A percentile compares a stretch with the other conserved stretches of the same genome.
Conservation (phyloP, 2,797 vertebrate genomes). For the Erithacus rubecula region DNA sequence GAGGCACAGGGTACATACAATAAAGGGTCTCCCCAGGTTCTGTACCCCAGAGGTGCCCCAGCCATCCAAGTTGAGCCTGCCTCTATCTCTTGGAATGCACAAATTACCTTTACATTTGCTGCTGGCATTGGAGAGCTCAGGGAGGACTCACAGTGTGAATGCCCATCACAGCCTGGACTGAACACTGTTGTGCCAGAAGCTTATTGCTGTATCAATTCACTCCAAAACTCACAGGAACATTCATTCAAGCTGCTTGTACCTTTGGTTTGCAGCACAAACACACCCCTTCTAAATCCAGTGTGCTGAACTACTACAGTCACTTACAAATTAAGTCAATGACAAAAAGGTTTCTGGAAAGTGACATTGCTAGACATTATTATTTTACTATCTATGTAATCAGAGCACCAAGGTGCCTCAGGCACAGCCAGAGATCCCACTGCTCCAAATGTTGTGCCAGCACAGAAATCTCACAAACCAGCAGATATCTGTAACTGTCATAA, state of each 20-base stretch:
- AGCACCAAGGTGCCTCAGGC: neutral
- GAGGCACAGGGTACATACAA: neutral
- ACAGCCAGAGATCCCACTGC: slow-evolving; percentile 23
- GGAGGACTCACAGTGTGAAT: neutral
- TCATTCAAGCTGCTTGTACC: neutral
- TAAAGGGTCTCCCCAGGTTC: neutral
- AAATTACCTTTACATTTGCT: neutral
- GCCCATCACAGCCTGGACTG: neutral
- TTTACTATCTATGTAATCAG: neutral
- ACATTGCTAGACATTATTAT: neutral
- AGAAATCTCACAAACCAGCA: slow-evolving; percentile 10
- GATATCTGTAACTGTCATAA: neutral
- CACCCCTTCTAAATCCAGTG: neutral
- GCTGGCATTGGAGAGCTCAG: neutral
- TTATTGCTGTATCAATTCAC: neutral
- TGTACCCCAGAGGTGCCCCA: neutral
- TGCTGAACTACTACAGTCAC: neutral
- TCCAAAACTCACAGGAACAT: neutral
- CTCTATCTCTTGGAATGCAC: neutral
- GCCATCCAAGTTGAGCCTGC: neutral
- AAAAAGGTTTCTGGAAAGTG: slow-evolving; percentile 22
- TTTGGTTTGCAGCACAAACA: neutral
- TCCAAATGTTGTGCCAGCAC: neutral
- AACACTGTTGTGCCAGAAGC: neutral
- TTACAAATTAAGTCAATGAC: neutral